These are phyloP conservation scores for Megatriorchis doriae DNA, from an alignment of 2,113 vertebrate genomes.

Conservation along the genomic window DNA sequence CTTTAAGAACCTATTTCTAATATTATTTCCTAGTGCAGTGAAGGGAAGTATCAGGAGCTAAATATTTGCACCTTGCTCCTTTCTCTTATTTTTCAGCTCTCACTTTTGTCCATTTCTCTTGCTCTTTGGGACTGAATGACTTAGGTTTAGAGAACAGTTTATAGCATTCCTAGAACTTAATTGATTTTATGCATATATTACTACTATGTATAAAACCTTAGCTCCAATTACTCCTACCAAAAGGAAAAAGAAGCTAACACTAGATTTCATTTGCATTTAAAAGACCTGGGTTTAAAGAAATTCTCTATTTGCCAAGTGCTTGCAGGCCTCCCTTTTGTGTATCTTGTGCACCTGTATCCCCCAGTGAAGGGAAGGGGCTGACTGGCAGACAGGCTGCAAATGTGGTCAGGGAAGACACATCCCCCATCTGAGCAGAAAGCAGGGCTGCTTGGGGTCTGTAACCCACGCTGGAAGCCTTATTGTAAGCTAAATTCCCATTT, in stretches of 20 bases:
- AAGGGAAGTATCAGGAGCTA: not conserved
- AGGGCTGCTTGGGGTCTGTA: not conserved
- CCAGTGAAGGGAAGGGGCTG: not conserved
- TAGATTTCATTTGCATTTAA: slow-evolving; percentile 36
- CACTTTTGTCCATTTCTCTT: not conserved
- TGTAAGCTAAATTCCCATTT: not conserved
- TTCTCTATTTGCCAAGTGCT: not conserved
- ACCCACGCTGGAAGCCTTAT: not conserved
- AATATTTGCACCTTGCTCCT: not conserved
- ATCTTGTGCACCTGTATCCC: not conserved
- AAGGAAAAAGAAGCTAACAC: not conserved
- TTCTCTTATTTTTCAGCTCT: not conserved
- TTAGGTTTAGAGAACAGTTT: not conserved
- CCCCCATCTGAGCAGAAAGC: not conserved
- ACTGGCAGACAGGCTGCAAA: not conserved
- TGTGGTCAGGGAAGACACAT: not conserved
- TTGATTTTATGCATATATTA: slow-evolving; percentile 2
- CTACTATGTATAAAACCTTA: not conserved
- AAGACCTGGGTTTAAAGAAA: slow-evolving; percentile 1
- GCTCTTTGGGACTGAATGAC: not conserved
- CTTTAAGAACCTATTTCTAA: not conserved
- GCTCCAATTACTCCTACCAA: not conserved
- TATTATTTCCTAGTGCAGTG: not conserved
- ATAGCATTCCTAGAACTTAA: not conserved
- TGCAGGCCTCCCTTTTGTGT: not conserved